phyloP scores from a whole-genome alignment of 2,888 invertebrate species.

The Chydorus sphaericus region DNA sequence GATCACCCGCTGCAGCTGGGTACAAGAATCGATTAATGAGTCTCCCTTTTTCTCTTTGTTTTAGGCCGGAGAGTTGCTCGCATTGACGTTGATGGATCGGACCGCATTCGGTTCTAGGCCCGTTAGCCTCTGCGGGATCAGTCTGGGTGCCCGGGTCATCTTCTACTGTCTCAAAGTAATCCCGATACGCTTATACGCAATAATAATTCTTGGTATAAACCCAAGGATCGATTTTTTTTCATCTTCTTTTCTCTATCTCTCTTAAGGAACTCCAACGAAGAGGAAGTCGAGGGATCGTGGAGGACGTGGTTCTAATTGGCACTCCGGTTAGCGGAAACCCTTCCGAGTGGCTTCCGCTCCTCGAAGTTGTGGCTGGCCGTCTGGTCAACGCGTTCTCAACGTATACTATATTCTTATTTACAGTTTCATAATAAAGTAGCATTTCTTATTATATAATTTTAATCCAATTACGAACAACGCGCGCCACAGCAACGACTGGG shows the following conservation, averaged over 20 bases:
- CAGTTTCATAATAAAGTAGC: neutral
- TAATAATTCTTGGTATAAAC: slow-evolving; percentile 7
- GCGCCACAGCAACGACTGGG: slow-evolving; percentile 45
- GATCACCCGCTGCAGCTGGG: too few species aligned
- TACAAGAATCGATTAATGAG: too few species aligned
- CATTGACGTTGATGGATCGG: slow-evolving; percentile 43
- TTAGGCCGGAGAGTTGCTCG: slow-evolving; percentile 43
- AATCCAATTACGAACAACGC: too few species aligned
- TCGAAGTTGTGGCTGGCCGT: slow-evolving; percentile 42
- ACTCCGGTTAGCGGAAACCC: slow-evolving; percentile 43
- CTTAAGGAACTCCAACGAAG: slow-evolving; percentile 34
- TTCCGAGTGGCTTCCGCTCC: slow-evolving; percentile 38
- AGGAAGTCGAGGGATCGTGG: slow-evolving; percentile 40
- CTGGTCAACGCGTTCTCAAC: slow-evolving; percentile 49
- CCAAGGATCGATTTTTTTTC: slow-evolving; percentile 1
- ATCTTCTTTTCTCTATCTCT: slow-evolving; percentile 6
- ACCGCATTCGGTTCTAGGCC: slow-evolving; percentile 48
- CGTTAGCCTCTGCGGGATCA: slow-evolving; percentile 47
- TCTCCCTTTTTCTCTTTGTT: neutral
- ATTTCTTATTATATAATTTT: neutral
- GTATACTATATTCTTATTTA: slow-evolving; percentile 24
- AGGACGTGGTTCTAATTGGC: slow-evolving; percentile 47
- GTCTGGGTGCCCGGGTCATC: slow-evolving; percentile 49
- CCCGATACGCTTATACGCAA: neutral
- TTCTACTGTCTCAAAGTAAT: slow-evolving; percentile 43